Evolutionary conservation across 2,113 vertebrate species (phyloP), one percentile per base, ranked within the genome.

Genomic region (Pelusios castaneus): DNA sequence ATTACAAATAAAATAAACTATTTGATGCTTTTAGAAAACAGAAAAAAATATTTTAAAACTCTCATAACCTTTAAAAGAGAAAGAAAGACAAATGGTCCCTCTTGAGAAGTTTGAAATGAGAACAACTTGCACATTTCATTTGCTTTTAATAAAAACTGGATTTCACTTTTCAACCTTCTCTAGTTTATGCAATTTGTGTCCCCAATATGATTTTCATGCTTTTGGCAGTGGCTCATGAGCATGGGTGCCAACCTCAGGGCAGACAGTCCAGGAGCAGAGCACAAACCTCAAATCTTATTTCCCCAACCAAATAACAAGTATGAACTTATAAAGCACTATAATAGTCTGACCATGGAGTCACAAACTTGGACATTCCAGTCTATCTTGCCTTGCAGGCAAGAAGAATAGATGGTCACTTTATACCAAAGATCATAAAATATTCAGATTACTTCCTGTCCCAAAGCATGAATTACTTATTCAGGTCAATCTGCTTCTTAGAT

Each of bases 61-160:
- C 31, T 85, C 2, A 90, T 5, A 89, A 78, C 6, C 17, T 14
- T 29, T 55, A 38, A 77, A 60, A 31, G 12, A 31, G 1, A 60
- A 52, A 56, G 9, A 29, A 58, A 60, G 13, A 60, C 29, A 60
- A 60, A 63, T 63, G 31, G 60, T 34, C 67, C 73, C 47, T 89
- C 1, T 45, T 88, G 49, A 5, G 0, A 29, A 77, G 89, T 29
- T 0, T n/a, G 1, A 10, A 1, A 13, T 5, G 58, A 84, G 34
- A 45, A 14, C 2, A 31, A 1, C 0, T 1, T 5, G 12, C 34
- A 29, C 9, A 2, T 54, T 86, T 93, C 77, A 22, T 2, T 2
- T 45, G 14, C 82, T 90, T 84, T 78, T 13, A 56, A 6, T 82
- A 52, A 85, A 88, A 45, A 0, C 1, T 56, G 4, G 0, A 84